Evolutionary conservation across 2,113 vertebrate genomes (phyloP), one percentile per base, ranked within the genome.

Genomic region (Rostratula benghalensis): DNA sequence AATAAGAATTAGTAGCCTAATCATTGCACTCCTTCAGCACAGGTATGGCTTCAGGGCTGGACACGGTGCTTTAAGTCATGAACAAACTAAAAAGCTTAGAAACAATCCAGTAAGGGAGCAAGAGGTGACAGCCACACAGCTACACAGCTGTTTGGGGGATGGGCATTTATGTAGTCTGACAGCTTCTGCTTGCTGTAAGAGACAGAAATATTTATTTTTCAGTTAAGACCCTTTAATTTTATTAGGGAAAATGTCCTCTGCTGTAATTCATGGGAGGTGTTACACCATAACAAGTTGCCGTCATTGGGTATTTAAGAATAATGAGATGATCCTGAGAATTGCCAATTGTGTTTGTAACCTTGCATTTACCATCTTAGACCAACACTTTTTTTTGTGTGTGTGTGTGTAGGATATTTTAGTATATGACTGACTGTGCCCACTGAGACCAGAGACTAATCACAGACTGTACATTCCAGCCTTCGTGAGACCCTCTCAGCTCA

Each of bases 341-440:
- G 41, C 20, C 45, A 59, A 11, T n/a, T 51, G 14, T 9, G 6
- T 63, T 89, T 70, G 59, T 23, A 10, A 25, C 41, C 69, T 51
- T 64, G 18, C 48, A 43, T 85, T 63, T 76, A 60, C 18, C 16
- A 54, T 24, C 25, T 85, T 51, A 54, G 25, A 15, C 6, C 30
- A 43, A 24, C 51, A 75, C 5, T 6, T 45, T 43, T 50, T 25
- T 43, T 20, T 22, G 6, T 71, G 8, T 45, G 2, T 19, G 16
- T 12, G 8, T 43, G 15, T 6, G 4, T 4, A 31, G 24, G 18
- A 1, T 75, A 9, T n/a, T n/a, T 54, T 46, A 39, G 19, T 10
- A 10, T 9, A 24, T 0, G 1, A 41, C 16, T 61, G 2, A 45
- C 13, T 60, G 50, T 63, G 56, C 28, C 33, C 78, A n/a, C 50